Percentiles rank a stretch among this genome's conserved stretches.
These are phyloP conservation scores for Drosophila nebulosa DNA, from an alignment of 1,140 invertebrate genomes.

Conservation along the genomic window DNA sequence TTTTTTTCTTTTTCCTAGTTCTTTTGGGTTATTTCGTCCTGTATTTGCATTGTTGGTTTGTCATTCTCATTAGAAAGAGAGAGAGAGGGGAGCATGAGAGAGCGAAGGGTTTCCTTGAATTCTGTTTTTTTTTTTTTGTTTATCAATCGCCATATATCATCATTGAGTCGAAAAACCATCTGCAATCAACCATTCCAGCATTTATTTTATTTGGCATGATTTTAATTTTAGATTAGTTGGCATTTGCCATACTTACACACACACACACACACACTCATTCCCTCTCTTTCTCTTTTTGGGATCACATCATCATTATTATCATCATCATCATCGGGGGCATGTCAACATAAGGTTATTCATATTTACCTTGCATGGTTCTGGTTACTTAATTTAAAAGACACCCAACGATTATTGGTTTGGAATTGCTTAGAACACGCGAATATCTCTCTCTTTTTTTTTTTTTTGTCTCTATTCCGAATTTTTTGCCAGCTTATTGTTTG, in stretches of 20 bases:
- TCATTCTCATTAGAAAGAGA: conserved; percentile 57
- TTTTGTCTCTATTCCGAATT: too few species aligned
- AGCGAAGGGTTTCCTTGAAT: background rate
- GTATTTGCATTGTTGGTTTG: conserved; percentile 52
- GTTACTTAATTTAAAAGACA: conserved; percentile 79
- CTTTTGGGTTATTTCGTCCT: conserved; percentile 12
- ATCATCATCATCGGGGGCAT: conserved; percentile 43
- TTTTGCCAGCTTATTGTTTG: conserved; percentile 13
- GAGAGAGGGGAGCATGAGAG: background rate
- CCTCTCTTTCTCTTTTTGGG: background rate
- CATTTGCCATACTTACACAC: conserved; percentile 12
- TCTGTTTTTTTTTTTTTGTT: background rate
- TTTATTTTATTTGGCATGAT: conserved; percentile 50
- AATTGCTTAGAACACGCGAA: conserved; percentile 77
- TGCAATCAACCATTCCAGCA: conserved; percentile 27
- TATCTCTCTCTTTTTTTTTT: conserved; percentile 32
- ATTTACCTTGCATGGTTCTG: conserved; percentile 68
- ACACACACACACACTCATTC: conserved; percentile 13
- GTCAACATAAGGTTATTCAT: conserved; percentile 54
- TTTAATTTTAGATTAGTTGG: conserved; percentile 75
- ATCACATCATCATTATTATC: background rate
- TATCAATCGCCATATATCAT: conserved; percentile 65
- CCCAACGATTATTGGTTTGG: conserved; percentile 73
- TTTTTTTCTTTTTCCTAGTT: too few species aligned
- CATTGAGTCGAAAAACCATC: background rate